A percentile compares a stretch with the other conserved stretches of the same genome.
Evolutionary conservation across 2,113 vertebrate genomes (phyloP).

Genomic region (Odontesthes bonariensis): DNA sequence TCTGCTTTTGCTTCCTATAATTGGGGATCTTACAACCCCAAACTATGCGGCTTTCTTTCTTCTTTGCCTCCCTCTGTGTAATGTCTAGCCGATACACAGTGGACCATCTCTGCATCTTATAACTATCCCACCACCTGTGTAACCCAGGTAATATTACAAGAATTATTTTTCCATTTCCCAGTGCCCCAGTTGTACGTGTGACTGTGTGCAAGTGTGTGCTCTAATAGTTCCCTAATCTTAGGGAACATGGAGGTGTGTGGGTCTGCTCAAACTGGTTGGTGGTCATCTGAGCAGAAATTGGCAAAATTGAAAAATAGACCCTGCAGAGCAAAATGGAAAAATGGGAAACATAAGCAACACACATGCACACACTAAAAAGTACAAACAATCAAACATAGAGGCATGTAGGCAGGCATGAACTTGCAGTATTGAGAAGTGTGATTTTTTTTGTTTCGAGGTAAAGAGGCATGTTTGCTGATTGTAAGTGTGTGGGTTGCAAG

Average conservation of each 20-base stretch:
- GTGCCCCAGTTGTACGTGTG: conserved; percentile 16
- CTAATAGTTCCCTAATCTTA: conserved; percentile 56
- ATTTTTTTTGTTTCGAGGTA: neutral
- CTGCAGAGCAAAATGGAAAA: conserved; percentile 45
- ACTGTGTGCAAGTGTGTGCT: conserved; percentile 35
- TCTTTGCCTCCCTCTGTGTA: conserved; percentile 26
- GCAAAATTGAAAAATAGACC: conserved; percentile 72
- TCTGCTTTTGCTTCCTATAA: neutral
- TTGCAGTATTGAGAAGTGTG: neutral
- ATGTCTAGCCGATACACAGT: conserved; percentile 30
- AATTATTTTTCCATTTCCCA: conserved; percentile 60
- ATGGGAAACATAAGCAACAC: conserved; percentile 24
- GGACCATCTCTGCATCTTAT: conserved; percentile 12
- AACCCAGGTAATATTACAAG: conserved; percentile 46
- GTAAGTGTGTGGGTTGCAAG: neutral
- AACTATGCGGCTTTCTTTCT: neutral
- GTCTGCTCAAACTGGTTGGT: conserved; percentile 17
- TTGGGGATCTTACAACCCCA: conserved; percentile 7
- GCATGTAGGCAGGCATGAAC: neutral
- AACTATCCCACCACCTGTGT: conserved; percentile 36
- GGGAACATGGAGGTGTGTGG: conserved; percentile 19
- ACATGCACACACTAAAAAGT: neutral
- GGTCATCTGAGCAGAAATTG: conserved; percentile 66
- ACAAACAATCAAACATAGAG: neutral
- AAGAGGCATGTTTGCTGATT: neutral